Base-by-base conservation (phyloP, 2,113 vertebrate genomes). In the Tamias sibiricus region DNA sequence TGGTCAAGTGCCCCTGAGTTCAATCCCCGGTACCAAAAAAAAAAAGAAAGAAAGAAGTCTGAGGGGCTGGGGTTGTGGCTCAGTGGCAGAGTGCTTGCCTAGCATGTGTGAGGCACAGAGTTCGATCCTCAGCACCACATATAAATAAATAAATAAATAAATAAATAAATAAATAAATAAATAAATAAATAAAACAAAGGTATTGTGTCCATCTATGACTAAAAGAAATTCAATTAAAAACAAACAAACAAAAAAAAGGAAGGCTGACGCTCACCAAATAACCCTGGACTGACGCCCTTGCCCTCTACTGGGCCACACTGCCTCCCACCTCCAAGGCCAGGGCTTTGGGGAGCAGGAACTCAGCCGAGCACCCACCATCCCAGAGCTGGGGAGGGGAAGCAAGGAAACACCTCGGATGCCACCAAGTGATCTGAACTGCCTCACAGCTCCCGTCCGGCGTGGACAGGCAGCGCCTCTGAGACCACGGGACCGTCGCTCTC, bases 201-300 rank as follows among this genome's bases (percentile, higher is more conserved):
- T 57, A 57, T 24, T 22, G 54, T 24, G 54, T 57, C 20, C 20
- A 22, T 57, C 54, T 22, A 57, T 2, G 20, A 57, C 20, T 57
- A 57, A 22, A 57, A 14, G 14, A 52, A 52, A 52, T 52, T 52
- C 49, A 52, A 52, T 14, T 52, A 17, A 52, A 52, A 52, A 52
- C 11, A 49, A 49, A 49, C 11, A 57, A 57, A 54, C 4, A 54
- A 19, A 52, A 52, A 52, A 16, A 52, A n/a, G n/a, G 49, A 16
- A 52, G 49, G 2, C 52, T 52, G 69, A 49, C 40, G 0, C 1
- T 17, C 1, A 8, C 28, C 3, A 4, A 0, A 37, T 1, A 3
- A 12, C 30, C 54, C 72, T 6, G 35, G 8, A 16, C 40, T 14
- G 30, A 28, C 0, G 26, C 12, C 30, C 62, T 20, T 0, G 24